Evolutionary conservation across 2,113 vertebrate species (phyloP).

Genomic region (Alectura lathami): DNA sequence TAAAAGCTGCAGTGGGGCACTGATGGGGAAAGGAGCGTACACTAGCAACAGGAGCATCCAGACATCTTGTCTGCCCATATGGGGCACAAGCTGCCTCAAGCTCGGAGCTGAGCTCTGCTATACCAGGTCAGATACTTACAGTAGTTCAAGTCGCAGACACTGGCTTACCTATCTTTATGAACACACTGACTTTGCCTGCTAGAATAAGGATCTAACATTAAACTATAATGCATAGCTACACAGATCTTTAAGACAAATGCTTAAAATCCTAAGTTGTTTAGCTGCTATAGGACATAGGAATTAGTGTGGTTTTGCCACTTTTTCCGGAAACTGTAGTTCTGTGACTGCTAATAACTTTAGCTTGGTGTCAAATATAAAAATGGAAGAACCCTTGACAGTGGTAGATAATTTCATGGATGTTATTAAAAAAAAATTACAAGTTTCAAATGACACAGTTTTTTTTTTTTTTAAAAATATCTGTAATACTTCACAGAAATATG

Average conservation of each 20-base stretch:
- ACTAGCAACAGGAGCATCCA: rapidly evolving
- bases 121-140: no score
- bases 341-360: neutral
- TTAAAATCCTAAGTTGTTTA: neutral
- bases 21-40: neutral
- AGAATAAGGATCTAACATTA: neutral
- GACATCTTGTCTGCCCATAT: neutral
- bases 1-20: neutral
- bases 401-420: neutral
- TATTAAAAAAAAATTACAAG: neutral
- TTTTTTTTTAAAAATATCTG: no score
- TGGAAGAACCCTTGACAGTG: neutral
- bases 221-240: rapidly evolving
- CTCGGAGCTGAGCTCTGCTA: neutral
- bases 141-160: no score
- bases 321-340: neutral
- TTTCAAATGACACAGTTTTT: neutral
- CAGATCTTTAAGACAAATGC: neutral
- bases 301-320: neutral
- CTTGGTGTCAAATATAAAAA: neutral
- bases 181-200: neutral
- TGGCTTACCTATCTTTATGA: no score
- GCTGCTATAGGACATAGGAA: neutral
- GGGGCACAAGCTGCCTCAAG: neutral
- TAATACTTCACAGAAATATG: no score